phyloP scores from a whole-genome alignment of 1,140 invertebrate species.

The Orchesella cincta region DNA sequence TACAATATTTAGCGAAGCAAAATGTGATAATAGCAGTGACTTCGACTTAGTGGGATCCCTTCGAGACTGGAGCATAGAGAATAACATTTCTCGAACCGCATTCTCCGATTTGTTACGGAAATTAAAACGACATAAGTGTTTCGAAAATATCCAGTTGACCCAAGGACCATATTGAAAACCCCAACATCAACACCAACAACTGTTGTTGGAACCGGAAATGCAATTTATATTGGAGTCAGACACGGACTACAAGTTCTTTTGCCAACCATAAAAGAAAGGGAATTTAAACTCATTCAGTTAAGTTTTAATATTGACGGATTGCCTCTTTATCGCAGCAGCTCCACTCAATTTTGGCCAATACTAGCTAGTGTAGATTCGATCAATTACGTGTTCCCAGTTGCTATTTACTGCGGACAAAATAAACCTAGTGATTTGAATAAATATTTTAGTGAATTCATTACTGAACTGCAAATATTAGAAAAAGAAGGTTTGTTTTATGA shows the following conservation, averaged over 20 bases:
- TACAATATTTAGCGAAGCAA: too few relatives aligned
- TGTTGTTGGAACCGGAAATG: not conserved
- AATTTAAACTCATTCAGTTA: not conserved
- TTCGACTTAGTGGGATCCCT: too few relatives aligned
- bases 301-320: conserved; percentile 45
- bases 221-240: too few relatives aligned
- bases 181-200: not conserved
- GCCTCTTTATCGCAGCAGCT: conserved; percentile 29
- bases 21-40: too few relatives aligned
- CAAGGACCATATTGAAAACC: conserved; percentile 1
- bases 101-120: too few relatives aligned
- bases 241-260: not conserved
- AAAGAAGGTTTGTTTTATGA: conserved; percentile 39
- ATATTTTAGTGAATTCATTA: conserved; percentile 51
- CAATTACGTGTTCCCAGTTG: not conserved
- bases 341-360: conserved; percentile 41
- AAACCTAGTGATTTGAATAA: conserved; percentile 34
- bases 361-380: not conserved
- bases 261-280: not conserved
- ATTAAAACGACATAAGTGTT: not conserved
- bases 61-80: too few relatives aligned
- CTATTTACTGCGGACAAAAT: conserved; percentile 30
- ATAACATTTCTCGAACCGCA: too few relatives aligned
- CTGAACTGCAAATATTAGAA: conserved; percentile 40
- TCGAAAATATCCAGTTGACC: not conserved